Percentiles rank a stretch among this genome's conserved stretches.
These are phyloP conservation scores for Lottia gigantea DNA, from an alignment of 2,888 invertebrate species.

Conservation along the genomic window DNA sequence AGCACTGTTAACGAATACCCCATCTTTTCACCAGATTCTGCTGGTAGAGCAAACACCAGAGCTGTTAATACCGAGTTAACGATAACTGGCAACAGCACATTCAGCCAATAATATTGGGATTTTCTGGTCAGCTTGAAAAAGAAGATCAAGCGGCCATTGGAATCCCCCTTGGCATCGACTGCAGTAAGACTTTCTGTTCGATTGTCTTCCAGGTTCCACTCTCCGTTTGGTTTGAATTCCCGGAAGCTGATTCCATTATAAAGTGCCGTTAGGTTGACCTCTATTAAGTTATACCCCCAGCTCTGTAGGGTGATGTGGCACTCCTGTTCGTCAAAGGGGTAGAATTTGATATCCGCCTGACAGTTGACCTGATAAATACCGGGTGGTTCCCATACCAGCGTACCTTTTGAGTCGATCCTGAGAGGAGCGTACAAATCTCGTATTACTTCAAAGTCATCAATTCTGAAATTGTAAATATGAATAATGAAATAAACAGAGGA, in stretches of 20 bases:
- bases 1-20: conserved; percentile 33
- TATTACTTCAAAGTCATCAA: conserved; percentile 22
- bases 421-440: conserved; percentile 19
- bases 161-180: conserved; percentile 16
- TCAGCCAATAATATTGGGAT: conserved; percentile 29
- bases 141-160: conserved; percentile 24
- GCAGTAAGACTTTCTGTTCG: conserved; percentile 13
- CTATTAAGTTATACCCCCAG: conserved; percentile 27
- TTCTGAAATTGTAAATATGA: conserved; percentile 5
- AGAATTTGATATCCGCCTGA: conserved; percentile 32
- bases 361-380: conserved; percentile 27
- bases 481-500: no score
- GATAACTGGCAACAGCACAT: conserved; percentile 31
- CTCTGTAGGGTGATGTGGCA: conserved; percentile 31
- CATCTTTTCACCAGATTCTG: conserved; percentile 36
- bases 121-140: conserved; percentile 22
- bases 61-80: conserved; percentile 30
- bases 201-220: conserved; percentile 24
- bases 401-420: conserved; percentile 22
- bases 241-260: conserved; percentile 21
- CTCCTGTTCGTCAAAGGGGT: conserved; percentile 33
- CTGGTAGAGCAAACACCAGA: conserved; percentile 32
- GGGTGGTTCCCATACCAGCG: conserved; percentile 33
- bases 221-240: conserved; percentile 25
- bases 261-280: conserved; percentile 20